Conservation (phyloP, 2,113 vertebrate genomes). For the Hepsetus odoe region DNA sequence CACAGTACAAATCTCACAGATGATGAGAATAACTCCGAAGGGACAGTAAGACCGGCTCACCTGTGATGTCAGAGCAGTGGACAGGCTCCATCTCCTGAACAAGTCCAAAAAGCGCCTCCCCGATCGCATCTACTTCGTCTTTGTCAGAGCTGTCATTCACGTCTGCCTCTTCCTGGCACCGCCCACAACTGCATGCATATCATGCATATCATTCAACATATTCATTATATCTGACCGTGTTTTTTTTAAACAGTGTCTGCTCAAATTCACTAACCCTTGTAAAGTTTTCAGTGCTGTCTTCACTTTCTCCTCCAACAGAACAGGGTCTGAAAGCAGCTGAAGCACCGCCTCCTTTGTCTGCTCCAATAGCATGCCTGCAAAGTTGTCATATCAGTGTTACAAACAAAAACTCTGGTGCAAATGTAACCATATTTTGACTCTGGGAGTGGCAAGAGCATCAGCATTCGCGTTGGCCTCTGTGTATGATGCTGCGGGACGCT, state of each 20-base stretch:
- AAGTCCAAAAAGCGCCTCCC: conserved; percentile 74
- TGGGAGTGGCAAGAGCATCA: too few relatives aligned
- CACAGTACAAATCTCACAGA: too few relatives aligned
- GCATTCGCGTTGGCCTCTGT: too few relatives aligned
- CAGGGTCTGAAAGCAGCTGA: conserved; percentile 70
- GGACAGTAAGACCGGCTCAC: conserved; percentile 64
- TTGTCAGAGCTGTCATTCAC: conserved; percentile 66
- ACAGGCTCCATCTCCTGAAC: conserved; percentile 71
- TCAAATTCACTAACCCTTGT: conserved; percentile 62
- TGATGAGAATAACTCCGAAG: too few relatives aligned
- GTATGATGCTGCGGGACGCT: too few relatives aligned
- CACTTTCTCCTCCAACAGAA: conserved; percentile 72
- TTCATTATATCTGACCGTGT: too few relatives aligned
- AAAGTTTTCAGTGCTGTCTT: conserved; percentile 71
- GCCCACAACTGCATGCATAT: too few relatives aligned
- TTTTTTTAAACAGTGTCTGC: too few relatives aligned
- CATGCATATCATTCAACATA: too few relatives aligned
- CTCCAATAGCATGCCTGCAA: conserved; percentile 79
- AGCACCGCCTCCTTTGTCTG: conserved; percentile 72
- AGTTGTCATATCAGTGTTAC: not conserved
- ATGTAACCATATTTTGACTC: too few relatives aligned
- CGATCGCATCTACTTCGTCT: conserved; percentile 71
- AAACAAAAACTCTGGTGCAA: too few relatives aligned
- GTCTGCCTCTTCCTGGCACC: conserved; percentile 54
- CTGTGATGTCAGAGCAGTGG: conserved; percentile 77